Evolutionary conservation across 2,888 invertebrate genomes (phyloP).

Genomic region (Atethmia centrago): DNA sequence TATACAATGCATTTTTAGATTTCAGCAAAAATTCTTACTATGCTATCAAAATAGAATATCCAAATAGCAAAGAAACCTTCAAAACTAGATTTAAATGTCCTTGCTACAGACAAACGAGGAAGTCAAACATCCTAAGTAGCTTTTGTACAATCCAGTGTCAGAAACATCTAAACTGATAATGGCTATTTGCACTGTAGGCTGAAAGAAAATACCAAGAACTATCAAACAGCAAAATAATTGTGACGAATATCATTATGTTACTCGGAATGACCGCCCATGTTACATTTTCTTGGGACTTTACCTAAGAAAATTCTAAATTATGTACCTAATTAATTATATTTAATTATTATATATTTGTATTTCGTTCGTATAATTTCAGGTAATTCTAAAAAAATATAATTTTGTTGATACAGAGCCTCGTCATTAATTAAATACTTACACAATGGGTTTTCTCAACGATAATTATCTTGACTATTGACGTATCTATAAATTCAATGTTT

Average conservation of each 20-base stretch:
- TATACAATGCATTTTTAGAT: slow-evolving; percentile 7
- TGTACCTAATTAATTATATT: too few species aligned
- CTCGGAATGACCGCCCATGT: too few species aligned
- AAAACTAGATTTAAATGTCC: slow-evolving; percentile 4
- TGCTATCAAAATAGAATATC: background rate
- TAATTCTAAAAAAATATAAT: background rate
- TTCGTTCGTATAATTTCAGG: background rate
- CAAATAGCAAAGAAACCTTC: background rate
- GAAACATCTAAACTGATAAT: background rate
- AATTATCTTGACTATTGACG: background rate
- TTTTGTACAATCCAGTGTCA: background rate
- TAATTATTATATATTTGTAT: too few species aligned
- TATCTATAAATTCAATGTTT: background rate
- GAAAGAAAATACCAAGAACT: background rate
- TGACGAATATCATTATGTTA: too few species aligned
- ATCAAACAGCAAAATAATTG: background rate
- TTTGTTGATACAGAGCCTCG: background rate
- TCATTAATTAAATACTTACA: background rate
- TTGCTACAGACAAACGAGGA: background rate
- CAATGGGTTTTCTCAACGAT: background rate
- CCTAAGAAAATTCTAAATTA: too few species aligned
- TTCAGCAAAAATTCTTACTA: background rate
- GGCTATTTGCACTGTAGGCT: background rate
- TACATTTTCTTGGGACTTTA: too few species aligned
- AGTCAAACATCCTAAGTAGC: slow-evolving; percentile 1